Base-by-base conservation (phyloP, 2,113 vertebrate species). In the Theristicus caerulescens region DNA sequence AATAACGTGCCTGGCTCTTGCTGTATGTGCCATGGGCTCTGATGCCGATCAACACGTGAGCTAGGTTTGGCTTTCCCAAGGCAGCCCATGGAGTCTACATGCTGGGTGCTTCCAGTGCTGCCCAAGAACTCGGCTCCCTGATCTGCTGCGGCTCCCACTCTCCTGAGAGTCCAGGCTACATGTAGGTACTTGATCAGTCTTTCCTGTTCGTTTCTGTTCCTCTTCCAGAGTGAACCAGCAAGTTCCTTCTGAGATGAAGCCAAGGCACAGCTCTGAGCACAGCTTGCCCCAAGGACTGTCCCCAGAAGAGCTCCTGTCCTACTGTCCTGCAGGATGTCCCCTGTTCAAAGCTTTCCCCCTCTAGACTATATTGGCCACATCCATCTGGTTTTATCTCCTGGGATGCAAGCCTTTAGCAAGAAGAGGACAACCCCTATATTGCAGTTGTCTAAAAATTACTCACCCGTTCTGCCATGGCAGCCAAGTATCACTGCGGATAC, bases 91-190 rank as follows among this genome's bases (percentile, higher is more conserved):
- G 31, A 14, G 11, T 29, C 31, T 6, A 31, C 44, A 4, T 2
- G 27, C 14, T 21, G 19, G 21, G 14, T 22, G 32, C 67, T 58
- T 58, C 59, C 36, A 22, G 2, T 0, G 20, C 21, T 5, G 49
- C n/a, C n/a, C 25, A 21, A 21, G 42, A 49, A 16, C 42, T 52
- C 27, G 2, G 32, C 46, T n/a, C 58, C 47, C 76, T 3, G 7
- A 16, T 14, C 21, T 26, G 14, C 26, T 26, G 8, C 0, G 5
- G 49, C 34, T 47, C 65, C 40, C 2, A 1, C 0, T 10, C 49
- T 64, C 86, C 66, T 7, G 40, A 8, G 19, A 17, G 51, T 9
- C 58, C 58, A 42, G 20, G 31, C 31, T 31, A 51, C 21, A 4
- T 1, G 9, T 17, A 17, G 69, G 32, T 13, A 16, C 77, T 51